Evolutionary conservation across 2,888 invertebrate species (phyloP), one percentile per base, ranked within the genome.

Genomic region (Heliconius ethilla): DNA sequence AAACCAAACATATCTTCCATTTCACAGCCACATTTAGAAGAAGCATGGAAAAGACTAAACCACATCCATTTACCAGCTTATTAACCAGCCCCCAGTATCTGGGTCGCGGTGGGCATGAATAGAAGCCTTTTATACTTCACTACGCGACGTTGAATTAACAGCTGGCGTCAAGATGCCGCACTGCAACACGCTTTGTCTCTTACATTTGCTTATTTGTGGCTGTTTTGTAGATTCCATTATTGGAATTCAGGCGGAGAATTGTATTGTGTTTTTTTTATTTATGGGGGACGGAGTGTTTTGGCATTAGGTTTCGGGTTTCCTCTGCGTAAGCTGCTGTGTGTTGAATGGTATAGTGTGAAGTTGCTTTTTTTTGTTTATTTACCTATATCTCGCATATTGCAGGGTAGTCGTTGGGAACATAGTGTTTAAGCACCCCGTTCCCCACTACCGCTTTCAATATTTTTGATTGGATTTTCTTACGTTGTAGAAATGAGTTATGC

Each of bases 111-210:
- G 78, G 84, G 82, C 84, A 87, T 88, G 87, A 87, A 88, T 88
- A 84, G 85, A 77, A 77, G 45, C 80, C 84, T 86, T 89, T 88
- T 89, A 87, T 89, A 89, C 89, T 88, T 86, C 75, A 81, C 84
- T 86, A 84, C 86, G 85, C 84, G 82, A 80, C 85, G 84, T 86
- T 88, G 87, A 89, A 90, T 89, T 89, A 89, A 89, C 89, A 85
- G 84, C 82, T 79, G 78, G 84, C 83, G 84, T 85, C 84, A 85
- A 87, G 86, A 86, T 83, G 79, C 79, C 81, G 79, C 82, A 81
- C 79, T 79, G 82, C 80, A 76, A 69, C 63, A 73, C 74, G 59
- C 75, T 79, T 77, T 77, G 66, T 75, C 55, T 72, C 66, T 66
- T 77, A 55, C 66, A 79, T 80, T 78, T 33, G 72, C 72, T 72